Evolutionary conservation across 1,140 invertebrate species (phyloP).

Genomic region (Tachypleus tridentatus): DNA sequence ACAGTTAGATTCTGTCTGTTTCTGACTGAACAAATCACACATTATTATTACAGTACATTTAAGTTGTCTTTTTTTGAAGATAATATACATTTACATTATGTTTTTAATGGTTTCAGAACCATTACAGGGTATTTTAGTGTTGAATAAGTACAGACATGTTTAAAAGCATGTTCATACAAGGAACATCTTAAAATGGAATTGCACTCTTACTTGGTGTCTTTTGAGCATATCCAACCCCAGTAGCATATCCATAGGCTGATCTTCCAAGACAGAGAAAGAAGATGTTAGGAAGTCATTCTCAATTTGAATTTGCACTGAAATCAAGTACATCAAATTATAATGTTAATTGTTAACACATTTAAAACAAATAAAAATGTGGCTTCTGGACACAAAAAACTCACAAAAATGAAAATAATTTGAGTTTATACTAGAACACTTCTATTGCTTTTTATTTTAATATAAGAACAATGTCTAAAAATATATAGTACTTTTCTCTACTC

Average conservation of each 20-base stretch:
- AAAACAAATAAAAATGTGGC: background rate
- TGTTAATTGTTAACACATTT: background rate
- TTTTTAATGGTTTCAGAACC: background rate
- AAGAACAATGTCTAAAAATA: background rate
- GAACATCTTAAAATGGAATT: background rate
- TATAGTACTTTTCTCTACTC: too few relatives aligned
- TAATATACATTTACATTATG: slow-evolving; percentile 1
- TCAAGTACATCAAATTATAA: slow-evolving; percentile 2
- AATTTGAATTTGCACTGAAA: slow-evolving; percentile 73
- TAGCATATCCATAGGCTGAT: slow-evolving; percentile 97
- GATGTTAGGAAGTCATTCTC: slow-evolving; percentile 85
- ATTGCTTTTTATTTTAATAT: background rate
- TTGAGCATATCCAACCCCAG: slow-evolving; percentile 95
- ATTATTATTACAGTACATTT: slow-evolving; percentile 4
- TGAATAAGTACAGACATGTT: background rate
- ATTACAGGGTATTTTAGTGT: background rate
- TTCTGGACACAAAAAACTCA: too few relatives aligned
- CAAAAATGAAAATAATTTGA: background rate
- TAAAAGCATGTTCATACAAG: slow-evolving; percentile 8
- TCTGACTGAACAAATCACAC: too few relatives aligned
- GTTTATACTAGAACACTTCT: background rate
- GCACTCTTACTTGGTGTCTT: slow-evolving; percentile 63
- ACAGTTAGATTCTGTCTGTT: too few relatives aligned
- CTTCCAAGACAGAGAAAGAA: slow-evolving; percentile 93
- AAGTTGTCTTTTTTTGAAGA: slow-evolving; percentile 7